A percentile compares a stretch with the other conserved stretches of the same genome.
Conservation (phyloP, 1,140 invertebrate genomes). For the Cotesia vestalis region DNA sequence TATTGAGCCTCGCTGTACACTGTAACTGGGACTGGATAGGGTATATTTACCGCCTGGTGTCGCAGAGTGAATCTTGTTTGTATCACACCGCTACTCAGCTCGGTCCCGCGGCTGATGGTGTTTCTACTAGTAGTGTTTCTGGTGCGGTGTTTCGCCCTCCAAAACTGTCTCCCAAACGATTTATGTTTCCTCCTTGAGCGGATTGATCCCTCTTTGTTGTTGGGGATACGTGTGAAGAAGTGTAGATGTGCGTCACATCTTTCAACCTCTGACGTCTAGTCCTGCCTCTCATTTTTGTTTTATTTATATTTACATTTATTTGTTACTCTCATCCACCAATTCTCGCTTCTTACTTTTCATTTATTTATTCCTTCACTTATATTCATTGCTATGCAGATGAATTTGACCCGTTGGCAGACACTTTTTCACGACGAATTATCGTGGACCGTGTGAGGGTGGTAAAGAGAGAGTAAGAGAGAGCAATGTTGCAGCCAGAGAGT, state of each 20-base stretch:
- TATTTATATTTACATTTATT: too few relatives aligned
- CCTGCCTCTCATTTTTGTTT: slow-evolving; percentile 5
- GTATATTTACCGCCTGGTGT: slow-evolving; percentile 54
- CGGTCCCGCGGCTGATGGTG: slow-evolving; percentile 46
- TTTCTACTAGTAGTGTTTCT: slow-evolving; percentile 37
- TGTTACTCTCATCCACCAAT: not conserved
- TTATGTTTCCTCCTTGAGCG: slow-evolving; percentile 61
- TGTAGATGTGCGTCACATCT: slow-evolving; percentile 23
- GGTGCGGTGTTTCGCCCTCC: slow-evolving; percentile 44
- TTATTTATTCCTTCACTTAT: not conserved
- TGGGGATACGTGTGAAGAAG: slow-evolving; percentile 31
- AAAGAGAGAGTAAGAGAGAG: slow-evolving; percentile 8
- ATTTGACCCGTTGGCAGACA: slow-evolving; percentile 12
- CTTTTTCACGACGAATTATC: slow-evolving; percentile 23
- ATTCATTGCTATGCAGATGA: not conserved
- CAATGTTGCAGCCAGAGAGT: slow-evolving; percentile 22
- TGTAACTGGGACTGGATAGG: slow-evolving; percentile 31
- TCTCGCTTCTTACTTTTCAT: not conserved
- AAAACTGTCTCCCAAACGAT: slow-evolving; percentile 62
- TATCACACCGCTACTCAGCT: slow-evolving; percentile 56
- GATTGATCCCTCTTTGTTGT: slow-evolving; percentile 65
- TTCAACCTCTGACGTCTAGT: slow-evolving; percentile 8
- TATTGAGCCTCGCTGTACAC: slow-evolving; percentile 33
- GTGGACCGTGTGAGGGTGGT: slow-evolving; percentile 1
- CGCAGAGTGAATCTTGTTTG: slow-evolving; percentile 61